Conservation (phyloP, 2,888 invertebrate species). For the Cotesia congregata region DNA sequence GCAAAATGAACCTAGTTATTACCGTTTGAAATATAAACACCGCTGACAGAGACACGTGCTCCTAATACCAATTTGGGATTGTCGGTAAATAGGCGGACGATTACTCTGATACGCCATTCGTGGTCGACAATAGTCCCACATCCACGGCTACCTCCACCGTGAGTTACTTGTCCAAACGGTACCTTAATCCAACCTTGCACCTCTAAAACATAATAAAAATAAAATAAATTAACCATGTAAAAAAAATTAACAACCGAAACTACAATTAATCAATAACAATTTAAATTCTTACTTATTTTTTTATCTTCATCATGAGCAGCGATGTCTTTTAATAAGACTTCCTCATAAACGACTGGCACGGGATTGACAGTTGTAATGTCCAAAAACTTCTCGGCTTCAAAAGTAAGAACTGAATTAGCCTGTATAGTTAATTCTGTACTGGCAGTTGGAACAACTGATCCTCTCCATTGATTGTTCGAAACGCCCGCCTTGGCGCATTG, state of each 20-base stretch:
- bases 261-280: constrained; percentile 5
- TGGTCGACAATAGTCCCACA: background rate
- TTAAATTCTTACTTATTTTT: background rate
- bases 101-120: background rate
- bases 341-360: background rate
- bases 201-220: constrained; percentile 1
- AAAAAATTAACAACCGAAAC: background rate
- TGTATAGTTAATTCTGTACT: background rate
- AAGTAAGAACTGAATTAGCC: no score
- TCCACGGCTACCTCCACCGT: background rate
- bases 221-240: background rate
- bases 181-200: background rate
- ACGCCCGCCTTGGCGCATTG: background rate
- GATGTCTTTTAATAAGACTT: background rate
- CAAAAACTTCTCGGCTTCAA: background rate
- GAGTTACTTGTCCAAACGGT: background rate
- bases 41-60: background rate
- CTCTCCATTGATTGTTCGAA: background rate
- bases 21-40: background rate
- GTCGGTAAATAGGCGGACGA: background rate
- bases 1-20: background rate
- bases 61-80: background rate
- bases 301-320: background rate
- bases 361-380: background rate
- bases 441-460: background rate